These are phyloP conservation scores for Philotrypesis tridentata DNA, from an alignment of 1,140 invertebrate genomes.

Conservation along the genomic window DNA sequence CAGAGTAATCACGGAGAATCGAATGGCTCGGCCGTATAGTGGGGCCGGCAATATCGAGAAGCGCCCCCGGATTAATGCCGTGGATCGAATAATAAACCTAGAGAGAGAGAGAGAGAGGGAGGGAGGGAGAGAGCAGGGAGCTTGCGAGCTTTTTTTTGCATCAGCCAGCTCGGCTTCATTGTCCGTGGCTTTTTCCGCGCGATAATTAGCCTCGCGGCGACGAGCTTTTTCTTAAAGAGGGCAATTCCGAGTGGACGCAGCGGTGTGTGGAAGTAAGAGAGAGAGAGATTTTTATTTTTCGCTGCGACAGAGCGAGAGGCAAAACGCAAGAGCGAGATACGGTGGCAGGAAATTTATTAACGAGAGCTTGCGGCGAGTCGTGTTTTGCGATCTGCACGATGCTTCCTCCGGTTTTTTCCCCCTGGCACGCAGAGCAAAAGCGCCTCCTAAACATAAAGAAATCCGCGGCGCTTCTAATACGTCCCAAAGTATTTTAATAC, in stretches of 20 bases:
- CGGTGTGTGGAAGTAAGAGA: not conserved
- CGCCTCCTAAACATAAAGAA: not conserved
- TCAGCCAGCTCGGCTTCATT: not conserved
- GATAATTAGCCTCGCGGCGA: constrained; percentile 28
- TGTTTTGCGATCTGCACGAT: constrained; percentile 53
- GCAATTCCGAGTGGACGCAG: constrained; percentile 11
- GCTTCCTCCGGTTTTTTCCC: constrained; percentile 26
- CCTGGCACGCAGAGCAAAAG: not conserved
- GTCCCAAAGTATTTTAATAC: not conserved
- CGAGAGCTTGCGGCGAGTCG: constrained; percentile 50
- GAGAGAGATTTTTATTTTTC: constrained; percentile 11
- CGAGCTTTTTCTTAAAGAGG: not conserved
- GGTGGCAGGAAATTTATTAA: constrained; percentile 47
- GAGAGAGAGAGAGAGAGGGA: not conserved
- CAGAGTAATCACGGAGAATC: not conserved
- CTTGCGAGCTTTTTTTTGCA: not conserved
- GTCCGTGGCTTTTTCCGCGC: not conserved
- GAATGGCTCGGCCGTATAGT: not conserved
- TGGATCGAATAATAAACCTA: not conserved
- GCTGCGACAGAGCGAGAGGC: constrained; percentile 1
- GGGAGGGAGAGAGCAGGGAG: not conserved
- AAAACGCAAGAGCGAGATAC: constrained; percentile 16
- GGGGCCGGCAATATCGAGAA: not conserved
- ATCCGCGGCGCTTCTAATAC: not conserved
- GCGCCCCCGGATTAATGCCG: not conserved